Evolutionary conservation across 2,113 vertebrate genomes (phyloP), one percentile per base, ranked within the genome.

Genomic region (Prunella fulvescens): DNA sequence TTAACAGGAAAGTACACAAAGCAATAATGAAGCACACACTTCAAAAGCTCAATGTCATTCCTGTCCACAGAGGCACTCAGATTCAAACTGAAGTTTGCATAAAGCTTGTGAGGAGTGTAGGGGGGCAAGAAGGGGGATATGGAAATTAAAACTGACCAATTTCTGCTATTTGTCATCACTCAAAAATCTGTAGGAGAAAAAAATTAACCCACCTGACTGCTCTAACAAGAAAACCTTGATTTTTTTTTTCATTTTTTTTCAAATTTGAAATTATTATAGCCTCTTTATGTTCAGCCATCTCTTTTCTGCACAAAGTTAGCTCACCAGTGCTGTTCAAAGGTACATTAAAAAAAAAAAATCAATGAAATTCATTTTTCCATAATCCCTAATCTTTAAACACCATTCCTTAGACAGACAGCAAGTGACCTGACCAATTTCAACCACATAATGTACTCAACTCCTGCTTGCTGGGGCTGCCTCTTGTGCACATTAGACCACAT

Each of bases 1-100:
- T 83, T 93, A 83, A 94, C 37, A 93, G 85, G 67, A 83, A 88
- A 78, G 82, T 62, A 86, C 76, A 93, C 66, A 92, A 60, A 77
- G 90, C 85, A 77, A 51, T 88, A 90, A 93, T 33, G 71, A 96
- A 73, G 44, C 72, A 47, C 4, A 20, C 24, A 62, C 44, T 92
- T 95, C 85, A 86, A 94, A 95, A 93, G 85, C 71, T 29, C 33
- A 40, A 76, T n/a, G 48, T 53, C 37, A 42, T 65, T 72, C 53
- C 72, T 45, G n/a, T 12, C 65, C 85, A 88, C 64, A 71, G 89
- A 81, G 80, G 48, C 44, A 37, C 56, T 40, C n/a, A 83, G 69
- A 92, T 88, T 83, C 69, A 86, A 62, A 83, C 22, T 57, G 61
- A 90, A 81, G 51, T 78, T 86, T 78, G 60, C 67, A 71, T 71